A percentile compares a stretch with the other conserved stretches of the same genome.
Conservation (phyloP, 2,797 vertebrate genomes). For the Scarus forsteni region DNA sequence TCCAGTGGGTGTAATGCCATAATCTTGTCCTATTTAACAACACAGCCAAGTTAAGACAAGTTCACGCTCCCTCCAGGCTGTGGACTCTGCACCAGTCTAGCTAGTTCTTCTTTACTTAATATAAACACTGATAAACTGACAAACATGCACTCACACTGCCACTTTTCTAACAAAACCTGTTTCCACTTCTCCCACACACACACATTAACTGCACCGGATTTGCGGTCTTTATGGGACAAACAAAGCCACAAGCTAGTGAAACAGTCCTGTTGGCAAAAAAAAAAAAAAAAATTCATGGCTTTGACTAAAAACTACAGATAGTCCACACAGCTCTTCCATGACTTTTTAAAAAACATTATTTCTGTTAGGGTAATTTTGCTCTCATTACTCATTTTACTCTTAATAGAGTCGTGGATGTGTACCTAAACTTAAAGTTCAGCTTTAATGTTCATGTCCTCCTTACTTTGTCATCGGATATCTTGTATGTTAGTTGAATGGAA, state of each 20-base stretch:
- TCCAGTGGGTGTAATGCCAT: slow-evolving; percentile 27
- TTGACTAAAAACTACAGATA: slow-evolving; percentile 16
- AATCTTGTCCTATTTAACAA: slow-evolving; percentile 52
- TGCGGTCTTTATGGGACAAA: slow-evolving; percentile 45
- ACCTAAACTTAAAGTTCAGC: not conserved
- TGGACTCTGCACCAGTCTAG: slow-evolving; percentile 80
- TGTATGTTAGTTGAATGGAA: slow-evolving; percentile 70
- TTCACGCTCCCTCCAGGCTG: slow-evolving; percentile 50
- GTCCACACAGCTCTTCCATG: slow-evolving; percentile 27
- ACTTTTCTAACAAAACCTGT: slow-evolving; percentile 59
- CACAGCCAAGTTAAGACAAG: slow-evolving; percentile 70
- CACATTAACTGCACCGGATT: slow-evolving; percentile 25
- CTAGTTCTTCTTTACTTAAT: slow-evolving; percentile 73
- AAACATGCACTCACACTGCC: slow-evolving; percentile 33
- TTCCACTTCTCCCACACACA: slow-evolving; percentile 65
- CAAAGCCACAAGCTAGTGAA: slow-evolving; percentile 49
- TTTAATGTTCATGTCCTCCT: not conserved
- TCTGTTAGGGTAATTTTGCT: too few relatives aligned
- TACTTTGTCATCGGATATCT: slow-evolving; percentile 25
- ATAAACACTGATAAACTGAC: slow-evolving; percentile 73
- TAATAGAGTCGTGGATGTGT: too few relatives aligned
- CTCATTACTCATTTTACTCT: too few relatives aligned
- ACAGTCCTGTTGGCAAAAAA: slow-evolving; percentile 8
- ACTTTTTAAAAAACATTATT: slow-evolving; percentile 2
- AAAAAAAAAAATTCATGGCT: too few relatives aligned